Percentiles rank a stretch among this genome's conserved stretches.
phyloP scores from a whole-genome alignment of 2,888 invertebrate species.

The Muscina levida region DNA sequence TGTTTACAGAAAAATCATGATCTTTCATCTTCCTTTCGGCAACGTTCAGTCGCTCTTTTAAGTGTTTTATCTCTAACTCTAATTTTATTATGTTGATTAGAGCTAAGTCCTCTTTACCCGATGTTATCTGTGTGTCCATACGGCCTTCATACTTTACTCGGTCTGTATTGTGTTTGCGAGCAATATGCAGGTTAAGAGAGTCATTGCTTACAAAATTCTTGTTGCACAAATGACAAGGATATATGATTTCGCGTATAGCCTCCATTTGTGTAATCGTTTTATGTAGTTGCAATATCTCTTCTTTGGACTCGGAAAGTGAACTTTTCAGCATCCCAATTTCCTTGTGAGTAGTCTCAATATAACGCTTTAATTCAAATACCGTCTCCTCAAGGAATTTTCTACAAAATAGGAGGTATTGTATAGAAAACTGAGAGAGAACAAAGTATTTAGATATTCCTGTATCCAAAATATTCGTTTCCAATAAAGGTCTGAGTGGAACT shows the following conservation, averaged over 20 bases:
- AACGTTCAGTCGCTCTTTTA: constrained; percentile 83
- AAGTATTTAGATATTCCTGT: constrained; percentile 79
- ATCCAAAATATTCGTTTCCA: constrained; percentile 77
- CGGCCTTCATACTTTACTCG: constrained; percentile 35
- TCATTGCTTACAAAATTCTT: constrained; percentile 79
- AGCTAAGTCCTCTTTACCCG: constrained; percentile 74
- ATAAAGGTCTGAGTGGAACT: constrained; percentile 75
- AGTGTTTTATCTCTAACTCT: constrained; percentile 83
- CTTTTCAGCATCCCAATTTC: constrained; percentile 73
- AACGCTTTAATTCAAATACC: constrained; percentile 72
- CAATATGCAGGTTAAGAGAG: constrained; percentile 77
- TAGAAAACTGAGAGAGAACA: constrained; percentile 76
- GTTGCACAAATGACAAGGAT: constrained; percentile 77
- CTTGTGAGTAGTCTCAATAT: constrained; percentile 70
- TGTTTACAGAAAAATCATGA: constrained; percentile 55
- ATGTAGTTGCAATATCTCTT: constrained; percentile 76
- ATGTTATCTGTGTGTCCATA: constrained; percentile 46
- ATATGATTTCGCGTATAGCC: constrained; percentile 77
- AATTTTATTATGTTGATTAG: constrained; percentile 84
- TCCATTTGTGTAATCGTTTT: constrained; percentile 77
- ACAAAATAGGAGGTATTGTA: constrained; percentile 78
- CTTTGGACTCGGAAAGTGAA: constrained; percentile 72
- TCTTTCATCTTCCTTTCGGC: constrained; percentile 82
- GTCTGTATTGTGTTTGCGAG: constrained; percentile 68
- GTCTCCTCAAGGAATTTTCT: constrained; percentile 78